These are phyloP conservation scores for Halisarca cf. caerulea DNA, from an alignment of 37 sponge, comb jelly and placozoan species.

Conservation along the genomic window DNA sequence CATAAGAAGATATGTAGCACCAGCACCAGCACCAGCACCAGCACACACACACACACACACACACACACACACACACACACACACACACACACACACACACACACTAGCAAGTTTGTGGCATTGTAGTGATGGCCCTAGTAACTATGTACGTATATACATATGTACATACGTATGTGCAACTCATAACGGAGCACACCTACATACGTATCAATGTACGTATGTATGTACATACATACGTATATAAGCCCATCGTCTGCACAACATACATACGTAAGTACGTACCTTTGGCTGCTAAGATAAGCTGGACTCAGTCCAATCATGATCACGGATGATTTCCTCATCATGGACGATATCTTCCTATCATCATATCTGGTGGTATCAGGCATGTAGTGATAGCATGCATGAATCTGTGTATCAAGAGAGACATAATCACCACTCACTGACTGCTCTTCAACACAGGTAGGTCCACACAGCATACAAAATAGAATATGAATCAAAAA, in stretches of 20 bases:
- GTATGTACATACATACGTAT: not conserved
- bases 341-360: constrained; percentile 29
- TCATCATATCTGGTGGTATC: constrained; percentile 53
- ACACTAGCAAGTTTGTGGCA: too few species aligned
- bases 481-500: too few species aligned
- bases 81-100: too few species aligned
- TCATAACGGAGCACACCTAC: not conserved
- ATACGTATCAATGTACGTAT: not conserved
- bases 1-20: too few species aligned
- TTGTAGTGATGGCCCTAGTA: too few species aligned
- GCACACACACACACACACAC: too few species aligned
- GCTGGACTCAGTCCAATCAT: constrained; percentile 51
- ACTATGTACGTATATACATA: not conserved
- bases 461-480: too few species aligned
- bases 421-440: too few species aligned
- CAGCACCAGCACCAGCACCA: not conserved
- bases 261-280: too few species aligned
- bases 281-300: constrained; percentile 73
- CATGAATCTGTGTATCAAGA: constrained; percentile 42
- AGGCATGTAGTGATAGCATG: constrained; percentile 72
- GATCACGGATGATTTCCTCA: constrained; percentile 66
- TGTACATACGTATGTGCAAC: not conserved
- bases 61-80: too few species aligned
- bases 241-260: too few species aligned
- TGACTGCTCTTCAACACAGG: too few species aligned